Base-by-base conservation (phyloP, 2,797 vertebrate genomes). In the Cygnus olor region DNA sequence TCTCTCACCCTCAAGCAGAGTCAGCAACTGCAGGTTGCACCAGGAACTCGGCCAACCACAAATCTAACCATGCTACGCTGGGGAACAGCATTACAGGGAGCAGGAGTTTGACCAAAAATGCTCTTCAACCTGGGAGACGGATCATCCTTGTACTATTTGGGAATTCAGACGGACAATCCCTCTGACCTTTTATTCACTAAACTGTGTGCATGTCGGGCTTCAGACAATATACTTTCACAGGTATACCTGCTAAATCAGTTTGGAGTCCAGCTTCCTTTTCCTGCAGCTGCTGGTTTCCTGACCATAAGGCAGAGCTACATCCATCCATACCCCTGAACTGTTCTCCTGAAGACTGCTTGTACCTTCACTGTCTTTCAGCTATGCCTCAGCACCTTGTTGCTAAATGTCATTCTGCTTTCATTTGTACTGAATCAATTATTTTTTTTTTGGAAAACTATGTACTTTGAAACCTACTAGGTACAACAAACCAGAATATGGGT, bases 41-140 rank as follows among this genome's bases (percentile, higher is more conserved):
- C 63, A 2, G 0, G 30, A 66, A 9, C 66, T 12, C 1, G 2
- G 21, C n/a, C 5, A 5, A 14, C 38, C 25, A 4, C 32, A 51
- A 69, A 85, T 45, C 51, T 51, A n/a, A 25, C 25, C 2, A 0
- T 10, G 9, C 51, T 11, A 9, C 6, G 8, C 32, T 8, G 32
- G 28, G n/a, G 28, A 0, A 1, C 69, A n/a, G 87, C 5, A 1
- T n/a, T 28, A 19, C 2, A 1, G 27, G 76, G 38, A 61, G 34
- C 66, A 82, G 71, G 61, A 51, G 36, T 66, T 54, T 14, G 34
- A 34, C 56, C 49, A 38, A 8, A 60, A 44, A 25, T 30, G n/a
- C 30, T 78, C 60, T 64, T 88, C 24, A 34, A 2, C 80, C 53
- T 61, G 45, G 28, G 51, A 81, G 45, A 57, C 25, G 85, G 40